A percentile compares a stretch with the other conserved stretches of the same genome.
Evolutionary conservation across 2,113 vertebrate species (phyloP).

Genomic region (Sylvilagus bachmani): DNA sequence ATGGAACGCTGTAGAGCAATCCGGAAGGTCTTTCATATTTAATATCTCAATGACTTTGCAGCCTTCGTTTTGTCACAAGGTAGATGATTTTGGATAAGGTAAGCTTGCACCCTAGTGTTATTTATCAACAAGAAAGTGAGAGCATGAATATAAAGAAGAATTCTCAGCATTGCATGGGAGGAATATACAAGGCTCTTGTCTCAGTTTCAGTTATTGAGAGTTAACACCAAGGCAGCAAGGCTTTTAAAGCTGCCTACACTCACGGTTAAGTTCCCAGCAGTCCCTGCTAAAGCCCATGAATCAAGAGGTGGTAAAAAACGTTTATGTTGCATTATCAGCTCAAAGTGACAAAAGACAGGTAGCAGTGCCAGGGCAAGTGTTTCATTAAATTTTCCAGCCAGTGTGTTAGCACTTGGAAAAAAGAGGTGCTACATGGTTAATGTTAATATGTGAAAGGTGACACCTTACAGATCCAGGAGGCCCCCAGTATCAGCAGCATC

Average conservation of each 20-base stretch:
- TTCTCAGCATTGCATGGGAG: neutral
- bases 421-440: constrained; percentile 62
- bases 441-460: constrained; percentile 69
- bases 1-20: constrained; percentile 78
- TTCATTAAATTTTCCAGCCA: constrained; percentile 76
- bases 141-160: constrained; percentile 42
- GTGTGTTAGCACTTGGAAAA: constrained; percentile 62
- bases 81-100: constrained; percentile 76
- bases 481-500: neutral
- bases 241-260: constrained; percentile 47
- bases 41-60: constrained; percentile 75
- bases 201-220: constrained; percentile 59
- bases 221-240: constrained; percentile 9
- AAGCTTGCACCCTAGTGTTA: constrained; percentile 54
- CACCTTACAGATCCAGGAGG: constrained; percentile 58
- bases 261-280: constrained; percentile 14
- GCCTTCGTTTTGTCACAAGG: constrained; percentile 76
- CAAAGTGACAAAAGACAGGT: constrained; percentile 68
- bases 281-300: neutral
- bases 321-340: constrained; percentile 70
- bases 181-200: constrained; percentile 13
- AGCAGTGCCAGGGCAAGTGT: constrained; percentile 53
- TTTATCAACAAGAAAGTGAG: constrained; percentile 75
- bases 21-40: constrained; percentile 78
- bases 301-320: constrained; percentile 36